Evolutionary conservation across 2,888 invertebrate species (phyloP).

Genomic region (Cyclophora albipunctata): DNA sequence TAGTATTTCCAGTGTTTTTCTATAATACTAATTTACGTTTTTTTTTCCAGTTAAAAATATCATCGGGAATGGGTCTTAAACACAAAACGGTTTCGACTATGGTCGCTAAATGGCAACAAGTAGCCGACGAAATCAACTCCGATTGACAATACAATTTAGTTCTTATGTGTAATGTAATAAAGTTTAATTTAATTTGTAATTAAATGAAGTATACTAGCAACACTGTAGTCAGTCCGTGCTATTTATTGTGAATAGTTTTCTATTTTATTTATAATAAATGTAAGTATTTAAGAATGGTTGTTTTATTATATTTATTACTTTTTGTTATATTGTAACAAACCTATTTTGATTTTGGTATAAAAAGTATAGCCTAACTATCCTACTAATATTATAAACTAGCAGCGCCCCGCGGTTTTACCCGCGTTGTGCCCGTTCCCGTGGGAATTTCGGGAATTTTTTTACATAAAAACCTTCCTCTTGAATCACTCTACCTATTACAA

Average conservation of each 20-base stretch:
- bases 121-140: slow-evolving; percentile 68
- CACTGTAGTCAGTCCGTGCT: background rate
- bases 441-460: too few species aligned
- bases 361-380: background rate
- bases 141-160: slow-evolving; percentile 30
- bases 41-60: slow-evolving; percentile 56
- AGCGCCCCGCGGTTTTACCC: too few species aligned
- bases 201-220: background rate
- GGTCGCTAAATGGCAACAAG: slow-evolving; percentile 81
- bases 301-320: background rate
- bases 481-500: too few species aligned
- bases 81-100: slow-evolving; percentile 78
- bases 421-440: too few species aligned
- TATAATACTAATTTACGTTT: too few species aligned
- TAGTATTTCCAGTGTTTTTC: too few species aligned
- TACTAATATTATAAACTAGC: background rate
- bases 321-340: background rate
- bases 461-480: too few species aligned
- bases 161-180: background rate
- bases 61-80: slow-evolving; percentile 67
- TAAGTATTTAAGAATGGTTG: too few species aligned
- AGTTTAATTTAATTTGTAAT: background rate
- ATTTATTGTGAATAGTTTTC: background rate
- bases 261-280: too few species aligned
- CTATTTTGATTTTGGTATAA: background rate